Base-by-base conservation (phyloP, 2,888 invertebrate species). In the Onchidella celtica region DNA sequence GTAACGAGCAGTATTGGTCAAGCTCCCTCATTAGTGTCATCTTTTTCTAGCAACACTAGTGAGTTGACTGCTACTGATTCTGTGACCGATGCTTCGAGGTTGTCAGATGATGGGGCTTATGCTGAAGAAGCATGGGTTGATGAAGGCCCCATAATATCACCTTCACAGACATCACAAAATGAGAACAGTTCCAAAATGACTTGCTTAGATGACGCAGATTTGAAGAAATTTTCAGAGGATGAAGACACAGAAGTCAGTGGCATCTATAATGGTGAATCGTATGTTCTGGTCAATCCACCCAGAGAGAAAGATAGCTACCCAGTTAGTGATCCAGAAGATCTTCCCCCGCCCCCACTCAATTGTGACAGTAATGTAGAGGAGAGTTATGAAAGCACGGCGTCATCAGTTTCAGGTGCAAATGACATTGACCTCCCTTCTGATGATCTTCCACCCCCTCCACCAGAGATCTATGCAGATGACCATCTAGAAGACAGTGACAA, bases 1-100 rank as follows among this genome's bases (percentile, higher is more conserved):
- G 74, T 81, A 27, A 81, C 81, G 0, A 81, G 75, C 69, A 81
- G 75, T 40, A 81, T 81, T 40, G 81, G 81, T 24, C 81, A 81
- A 24, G 75, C 81, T 69, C 75, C 81, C 11, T 81, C 81, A 27
- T 47, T 81, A 32, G 81, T 81, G 38, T 81, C 81, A 0, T 81
- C 81, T 47, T 68, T 73, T 27, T 82, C 78, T 32, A 82, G 82
- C 40, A 81, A 70, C 36, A 32, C 81, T 27, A 81, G 76, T 81
- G 77, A 77, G 27, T 57, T 70, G 21, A 76, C 76, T 3, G 70
- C 55, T 21, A 75, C 81, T 36, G 77, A 77, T 65, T 77, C 77
- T 1, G 9, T 57, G 32, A 38, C 63, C 34, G 75, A 75, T 65
- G 57, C 55, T 55, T 77, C 77, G n/a, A 77, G 55, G 36, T 17